These are phyloP conservation scores for Mus minutoides DNA, from an alignment of 2,797 vertebrate genomes.

Conservation along the genomic window DNA sequence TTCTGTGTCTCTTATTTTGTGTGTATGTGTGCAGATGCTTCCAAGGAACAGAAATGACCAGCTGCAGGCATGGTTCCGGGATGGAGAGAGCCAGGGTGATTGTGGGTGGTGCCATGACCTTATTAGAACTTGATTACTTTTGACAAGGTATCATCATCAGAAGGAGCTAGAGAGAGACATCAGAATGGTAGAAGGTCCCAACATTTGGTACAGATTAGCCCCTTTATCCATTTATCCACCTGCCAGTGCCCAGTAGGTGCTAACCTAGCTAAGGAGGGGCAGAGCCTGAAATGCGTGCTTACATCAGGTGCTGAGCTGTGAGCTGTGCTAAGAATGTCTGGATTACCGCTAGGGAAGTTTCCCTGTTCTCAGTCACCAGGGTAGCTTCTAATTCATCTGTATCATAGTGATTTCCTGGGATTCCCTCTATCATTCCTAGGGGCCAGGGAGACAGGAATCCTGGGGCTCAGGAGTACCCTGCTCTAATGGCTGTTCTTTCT, in stretches of 20 bases:
- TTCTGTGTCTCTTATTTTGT: slow-evolving; percentile 52
- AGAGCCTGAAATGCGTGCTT: neutral
- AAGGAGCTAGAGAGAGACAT: neutral
- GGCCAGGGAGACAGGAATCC: neutral
- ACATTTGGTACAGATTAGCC: neutral
- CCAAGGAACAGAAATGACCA: neutral
- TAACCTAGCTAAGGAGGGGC: neutral
- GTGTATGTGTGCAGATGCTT: slow-evolving; percentile 45
- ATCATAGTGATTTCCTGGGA: neutral
- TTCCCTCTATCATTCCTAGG: neutral
- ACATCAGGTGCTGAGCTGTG: neutral
- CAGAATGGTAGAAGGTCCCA: neutral
- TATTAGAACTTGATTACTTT: slow-evolving; percentile 38
- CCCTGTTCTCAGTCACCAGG: neutral
- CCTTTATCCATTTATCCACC: neutral
- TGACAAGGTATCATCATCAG: neutral
- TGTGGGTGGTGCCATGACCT: neutral
- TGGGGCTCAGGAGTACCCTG: neutral
- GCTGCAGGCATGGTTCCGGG: slow-evolving; percentile 32
- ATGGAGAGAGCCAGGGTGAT: slow-evolving; percentile 11
- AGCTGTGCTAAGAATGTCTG: neutral
- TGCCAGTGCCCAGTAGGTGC: neutral
- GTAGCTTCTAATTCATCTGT: neutral
- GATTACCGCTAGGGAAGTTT: neutral
- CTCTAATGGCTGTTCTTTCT: neutral